Evolutionary conservation across 2,888 invertebrate species (phyloP), one percentile per base, ranked within the genome.

Genomic region (Gari tellinella): DNA sequence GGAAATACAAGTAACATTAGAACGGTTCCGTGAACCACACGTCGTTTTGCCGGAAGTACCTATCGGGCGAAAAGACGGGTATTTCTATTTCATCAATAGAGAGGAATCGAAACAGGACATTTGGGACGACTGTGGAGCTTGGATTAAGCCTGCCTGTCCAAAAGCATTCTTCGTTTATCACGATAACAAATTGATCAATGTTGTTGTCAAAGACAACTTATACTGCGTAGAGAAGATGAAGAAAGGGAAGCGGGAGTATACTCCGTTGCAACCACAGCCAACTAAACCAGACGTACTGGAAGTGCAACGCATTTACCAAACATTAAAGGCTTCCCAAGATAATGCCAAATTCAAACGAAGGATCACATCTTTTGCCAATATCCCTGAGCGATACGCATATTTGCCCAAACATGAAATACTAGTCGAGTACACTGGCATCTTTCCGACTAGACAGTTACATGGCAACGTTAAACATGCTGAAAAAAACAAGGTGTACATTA

Each of bases 41-140:
- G 12, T n/a, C 12, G 21, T 25, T 2, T 25, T 61, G 14, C 8
- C 1, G 4, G 53, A 45, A 46, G 46, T 53, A 26, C 61, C 67
- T 15, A 23, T n/a, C 14, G 61, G 67, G 5, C 14, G 61, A n/a
- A 61, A 61, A 61, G 61, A 61, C 41, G 60, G 67, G 2, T 53
- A 45, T 43, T 64, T 43, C 19, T 61, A 15, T 46, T 15, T 52
- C 25, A 38, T 26, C 25, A 51, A 46, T 21, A 45, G 2, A 45
- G n/a, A n/a, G n/a, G n/a, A n/a, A n/a, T n/a, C n/a, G n/a, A n/a
- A n/a, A n/a, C n/a, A 43, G 8, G 41, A 45, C 19, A 41, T 51
- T n/a, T 66, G 66, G 66, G 66, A 66, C 26, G 66, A 66, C 38
- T 58, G 66, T 14, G 60, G 51, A 1, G 58, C 58, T 12, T 58